Conservation (phyloP, 2,888 invertebrate species). For the Brachyopa scutellaris region DNA sequence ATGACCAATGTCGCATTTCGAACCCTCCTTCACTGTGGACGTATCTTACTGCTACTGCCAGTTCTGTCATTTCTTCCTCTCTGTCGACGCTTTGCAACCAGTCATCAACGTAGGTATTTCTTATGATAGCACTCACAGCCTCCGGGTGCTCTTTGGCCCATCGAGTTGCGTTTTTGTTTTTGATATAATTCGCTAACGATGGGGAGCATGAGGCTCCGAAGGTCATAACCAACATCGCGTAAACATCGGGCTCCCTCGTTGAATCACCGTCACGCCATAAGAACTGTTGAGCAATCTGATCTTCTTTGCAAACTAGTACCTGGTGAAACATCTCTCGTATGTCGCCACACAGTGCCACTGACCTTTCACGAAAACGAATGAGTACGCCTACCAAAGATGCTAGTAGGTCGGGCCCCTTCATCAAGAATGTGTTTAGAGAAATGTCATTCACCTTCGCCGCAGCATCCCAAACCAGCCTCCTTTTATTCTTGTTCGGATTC, state of each 20-base stretch:
- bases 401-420: too few species aligned
- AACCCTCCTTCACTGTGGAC: slow-evolving; percentile 4
- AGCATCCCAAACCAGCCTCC: slow-evolving; percentile 42
- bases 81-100: slow-evolving; percentile 2
- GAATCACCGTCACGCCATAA: slow-evolving; percentile 58
- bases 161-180: slow-evolving; percentile 27
- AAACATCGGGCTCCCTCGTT: slow-evolving; percentile 34
- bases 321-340: too few species aligned
- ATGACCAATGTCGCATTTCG: slow-evolving; percentile 18
- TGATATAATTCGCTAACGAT: slow-evolving; percentile 45
- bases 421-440: slow-evolving; percentile 26
- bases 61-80: slow-evolving; percentile 5
- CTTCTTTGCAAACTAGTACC: slow-evolving; percentile 27
- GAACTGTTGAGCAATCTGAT: slow-evolving; percentile 49
- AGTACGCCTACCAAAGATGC: slow-evolving; percentile 39
- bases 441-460: too few species aligned
- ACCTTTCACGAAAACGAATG: slow-evolving; percentile 42
- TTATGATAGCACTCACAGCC: neutral
- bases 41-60: neutral
- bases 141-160: slow-evolving; percentile 4
- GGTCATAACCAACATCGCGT: slow-evolving; percentile 64
- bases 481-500: slow-evolving; percentile 53
- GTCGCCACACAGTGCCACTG: slow-evolving; percentile 39
- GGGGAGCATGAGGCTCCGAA: slow-evolving; percentile 42
- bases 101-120: too few species aligned